A percentile compares a stretch with the other conserved stretches of the same genome.
These are phyloP conservation scores for Triplophysa dalaica DNA, from an alignment of 2,113 vertebrate species.

Conservation along the genomic window DNA sequence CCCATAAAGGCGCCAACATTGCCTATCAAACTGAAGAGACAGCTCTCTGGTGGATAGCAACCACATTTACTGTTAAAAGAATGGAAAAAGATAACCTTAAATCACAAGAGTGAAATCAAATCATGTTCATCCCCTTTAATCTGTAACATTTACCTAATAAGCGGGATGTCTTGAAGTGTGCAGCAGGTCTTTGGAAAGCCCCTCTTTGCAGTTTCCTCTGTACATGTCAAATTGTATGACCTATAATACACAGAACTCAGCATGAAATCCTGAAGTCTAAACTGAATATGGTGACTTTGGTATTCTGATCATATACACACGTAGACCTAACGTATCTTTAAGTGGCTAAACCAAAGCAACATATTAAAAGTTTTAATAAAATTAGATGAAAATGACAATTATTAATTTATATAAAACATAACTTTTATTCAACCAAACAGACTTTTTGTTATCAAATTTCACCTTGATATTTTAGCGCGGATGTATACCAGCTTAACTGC, in stretches of 20 bases:
- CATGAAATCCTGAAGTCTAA: not conserved
- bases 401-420: no score
- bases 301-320: no score
- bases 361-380: no score
- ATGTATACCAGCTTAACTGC: no score
- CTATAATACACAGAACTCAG: slow-evolving; percentile 60
- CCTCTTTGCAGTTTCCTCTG: slow-evolving; percentile 79
- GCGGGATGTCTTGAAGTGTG: slow-evolving; percentile 87
- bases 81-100: not conserved
- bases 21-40: slow-evolving; percentile 91
- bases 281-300: not conserved
- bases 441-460: no score
- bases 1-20: slow-evolving; percentile 93
- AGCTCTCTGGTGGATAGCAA: slow-evolving; percentile 89
- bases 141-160: slow-evolving; percentile 79
- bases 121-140: no score
- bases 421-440: no score
- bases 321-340: no score
- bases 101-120: not conserved
- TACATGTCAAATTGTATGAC: slow-evolving; percentile 89
- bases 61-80: slow-evolving; percentile 83
- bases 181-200: slow-evolving; percentile 90
- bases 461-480: no score
- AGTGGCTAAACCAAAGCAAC: no score
- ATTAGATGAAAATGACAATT: no score